Conservation (phyloP, 2,888 invertebrate species). For the Agonopterix arenella region DNA sequence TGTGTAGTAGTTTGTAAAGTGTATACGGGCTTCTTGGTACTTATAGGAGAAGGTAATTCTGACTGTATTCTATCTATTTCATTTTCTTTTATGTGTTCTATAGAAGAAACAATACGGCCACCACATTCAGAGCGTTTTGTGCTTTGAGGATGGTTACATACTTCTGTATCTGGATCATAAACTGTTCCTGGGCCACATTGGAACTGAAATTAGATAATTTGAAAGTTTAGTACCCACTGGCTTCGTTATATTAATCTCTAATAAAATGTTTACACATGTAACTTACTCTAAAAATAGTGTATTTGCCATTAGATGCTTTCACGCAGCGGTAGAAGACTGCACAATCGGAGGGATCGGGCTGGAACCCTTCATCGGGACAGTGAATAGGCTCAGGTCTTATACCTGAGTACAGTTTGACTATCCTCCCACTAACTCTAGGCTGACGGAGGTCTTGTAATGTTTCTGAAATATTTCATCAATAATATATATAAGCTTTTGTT, state of each 20-base stretch:
- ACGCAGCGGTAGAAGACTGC: conserved; percentile 86
- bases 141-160: conserved; percentile 83
- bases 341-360: conserved; percentile 84
- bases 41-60: conserved; percentile 53
- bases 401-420: conserved; percentile 58
- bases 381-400: conserved; percentile 55
- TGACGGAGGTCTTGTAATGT: conserved; percentile 23
- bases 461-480: conserved; percentile 19
- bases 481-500: too few relatives aligned
- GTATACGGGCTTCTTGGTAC: conserved; percentile 26
- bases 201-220: conserved; percentile 66
- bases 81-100: conserved; percentile 48
- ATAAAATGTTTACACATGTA: not conserved
- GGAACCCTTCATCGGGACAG: conserved; percentile 83
- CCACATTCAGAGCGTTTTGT: conserved; percentile 83
- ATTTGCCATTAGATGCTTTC: conserved; percentile 71
- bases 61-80: conserved; percentile 48
- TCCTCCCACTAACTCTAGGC: conserved; percentile 39
- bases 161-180: conserved; percentile 80
- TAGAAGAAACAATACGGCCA: conserved; percentile 24
- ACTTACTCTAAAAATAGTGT: conserved; percentile 73
- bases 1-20: conserved; percentile 12
- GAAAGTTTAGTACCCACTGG: not conserved
- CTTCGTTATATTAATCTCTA: not conserved
- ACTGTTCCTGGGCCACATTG: conserved; percentile 86